phyloP scores from a whole-genome alignment of 2,888 invertebrate genomes.

The Cyaniris semiargus region DNA sequence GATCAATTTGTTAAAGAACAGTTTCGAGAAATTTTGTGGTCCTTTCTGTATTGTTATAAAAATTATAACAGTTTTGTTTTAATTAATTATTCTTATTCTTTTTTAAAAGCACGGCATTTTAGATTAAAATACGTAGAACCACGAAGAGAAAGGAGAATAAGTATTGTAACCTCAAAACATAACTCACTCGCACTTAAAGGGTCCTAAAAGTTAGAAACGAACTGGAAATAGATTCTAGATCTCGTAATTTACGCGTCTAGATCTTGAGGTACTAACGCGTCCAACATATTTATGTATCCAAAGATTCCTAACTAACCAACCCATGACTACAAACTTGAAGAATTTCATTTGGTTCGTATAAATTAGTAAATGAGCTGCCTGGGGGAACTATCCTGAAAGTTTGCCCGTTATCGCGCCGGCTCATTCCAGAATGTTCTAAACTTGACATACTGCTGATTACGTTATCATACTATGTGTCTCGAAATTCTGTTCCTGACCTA shows the following conservation, averaged over 20 bases:
- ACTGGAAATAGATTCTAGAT: neutral
- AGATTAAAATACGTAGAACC: too few relatives aligned
- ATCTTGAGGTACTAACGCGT: neutral
- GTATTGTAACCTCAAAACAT: neutral
- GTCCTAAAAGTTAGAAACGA: too few relatives aligned
- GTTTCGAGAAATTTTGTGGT: too few relatives aligned
- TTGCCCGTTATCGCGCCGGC: neutral
- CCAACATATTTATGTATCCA: constrained; percentile 14
- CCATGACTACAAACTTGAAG: constrained; percentile 20
- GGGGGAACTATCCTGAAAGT: neutral
- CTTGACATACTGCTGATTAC: neutral
- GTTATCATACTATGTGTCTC: neutral
- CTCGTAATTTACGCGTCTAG: neutral
- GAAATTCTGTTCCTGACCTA: neutral
- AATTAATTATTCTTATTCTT: too few relatives aligned
- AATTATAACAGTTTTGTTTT: neutral
- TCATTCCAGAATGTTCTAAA: constrained; percentile 16
- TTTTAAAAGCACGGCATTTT: too few relatives aligned
- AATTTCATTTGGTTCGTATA: constrained; percentile 11
- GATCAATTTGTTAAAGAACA: neutral
- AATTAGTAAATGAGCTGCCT: neutral
- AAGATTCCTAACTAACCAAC: neutral
- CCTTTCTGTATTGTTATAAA: neutral
- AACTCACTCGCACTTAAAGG: neutral
- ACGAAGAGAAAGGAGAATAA: too few relatives aligned